Percentiles rank a stretch among this genome's conserved stretches.
These are phyloP conservation scores for Harmothoe impar DNA, from an alignment of 2,888 invertebrate species.

Conservation along the genomic window DNA sequence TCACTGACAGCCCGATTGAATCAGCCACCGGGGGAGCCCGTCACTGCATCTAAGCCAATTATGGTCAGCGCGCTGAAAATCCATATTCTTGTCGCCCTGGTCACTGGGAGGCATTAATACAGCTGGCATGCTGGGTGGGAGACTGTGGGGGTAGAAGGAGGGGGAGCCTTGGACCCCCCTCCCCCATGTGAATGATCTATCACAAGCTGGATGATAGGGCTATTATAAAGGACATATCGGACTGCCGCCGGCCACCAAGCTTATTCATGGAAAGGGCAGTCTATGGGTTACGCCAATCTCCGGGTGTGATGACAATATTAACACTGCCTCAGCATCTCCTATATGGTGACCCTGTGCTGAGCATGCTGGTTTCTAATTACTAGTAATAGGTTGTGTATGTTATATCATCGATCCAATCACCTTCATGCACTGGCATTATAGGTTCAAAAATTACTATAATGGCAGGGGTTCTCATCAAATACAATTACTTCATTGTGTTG, in stretches of 20 bases:
- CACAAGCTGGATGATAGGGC: slow-evolving; percentile 34
- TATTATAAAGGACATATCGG: slow-evolving; percentile 17
- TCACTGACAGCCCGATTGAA: slow-evolving; percentile 36
- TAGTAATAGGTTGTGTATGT: too few species aligned
- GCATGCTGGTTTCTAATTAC: too few species aligned
- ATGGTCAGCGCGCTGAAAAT: not conserved
- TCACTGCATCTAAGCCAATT: not conserved
- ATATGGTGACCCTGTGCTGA: too few species aligned
- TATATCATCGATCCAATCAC: too few species aligned
- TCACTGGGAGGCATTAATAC: not conserved
- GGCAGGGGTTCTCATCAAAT: too few species aligned
- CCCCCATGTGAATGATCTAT: not conserved
- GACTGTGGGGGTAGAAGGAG: not conserved
- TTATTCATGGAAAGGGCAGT: not conserved
- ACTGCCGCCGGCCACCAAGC: not conserved
- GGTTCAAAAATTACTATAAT: too few species aligned
- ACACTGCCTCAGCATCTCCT: too few species aligned
- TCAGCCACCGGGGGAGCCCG: not conserved
- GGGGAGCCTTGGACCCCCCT: not conserved
- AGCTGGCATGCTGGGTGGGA: not conserved
- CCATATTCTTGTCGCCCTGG: slow-evolving; percentile 34
- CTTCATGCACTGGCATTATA: too few species aligned
- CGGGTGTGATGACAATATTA: too few species aligned
- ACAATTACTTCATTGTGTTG: too few species aligned
- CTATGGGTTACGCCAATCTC: too few species aligned